Conservation (phyloP, 2,888 invertebrate genomes). For the Notocelia uddmanniana region DNA sequence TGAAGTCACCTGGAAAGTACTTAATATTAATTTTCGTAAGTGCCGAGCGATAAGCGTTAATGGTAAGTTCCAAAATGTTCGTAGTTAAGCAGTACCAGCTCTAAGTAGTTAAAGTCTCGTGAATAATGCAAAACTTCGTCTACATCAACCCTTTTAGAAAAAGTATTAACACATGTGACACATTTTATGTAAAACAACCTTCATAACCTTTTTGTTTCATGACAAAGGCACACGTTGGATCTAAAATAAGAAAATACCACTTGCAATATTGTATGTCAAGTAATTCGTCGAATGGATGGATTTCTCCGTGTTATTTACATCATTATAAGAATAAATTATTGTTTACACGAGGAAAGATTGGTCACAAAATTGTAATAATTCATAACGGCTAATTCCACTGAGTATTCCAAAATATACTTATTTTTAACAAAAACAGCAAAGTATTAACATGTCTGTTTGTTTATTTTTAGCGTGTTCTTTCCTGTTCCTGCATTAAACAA, state of each 20-base stretch:
- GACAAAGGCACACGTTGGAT: not conserved
- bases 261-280: not conserved
- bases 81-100: not conserved
- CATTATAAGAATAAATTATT: not conserved
- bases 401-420: no score
- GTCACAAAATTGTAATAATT: no score
- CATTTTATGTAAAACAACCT: not conserved
- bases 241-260: not conserved
- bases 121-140: not conserved
- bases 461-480: no score
- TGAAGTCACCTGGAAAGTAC: not conserved
- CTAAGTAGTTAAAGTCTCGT: not conserved
- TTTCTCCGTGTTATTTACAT: not conserved
- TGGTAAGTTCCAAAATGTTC: not conserved
- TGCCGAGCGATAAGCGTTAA: not conserved
- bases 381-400: no score
- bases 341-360: not conserved
- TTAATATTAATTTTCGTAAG: not conserved
- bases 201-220: conserved; percentile 2
- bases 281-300: not conserved
- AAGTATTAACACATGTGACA: not conserved
- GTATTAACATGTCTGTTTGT: no score
- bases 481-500: no score
- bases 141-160: conserved; percentile 7
- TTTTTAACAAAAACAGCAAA: no score